Percentiles rank a stretch among this genome's conserved stretches.
Evolutionary conservation across 2,888 invertebrate genomes (phyloP).

Genomic region (Ophion ventricosus): DNA sequence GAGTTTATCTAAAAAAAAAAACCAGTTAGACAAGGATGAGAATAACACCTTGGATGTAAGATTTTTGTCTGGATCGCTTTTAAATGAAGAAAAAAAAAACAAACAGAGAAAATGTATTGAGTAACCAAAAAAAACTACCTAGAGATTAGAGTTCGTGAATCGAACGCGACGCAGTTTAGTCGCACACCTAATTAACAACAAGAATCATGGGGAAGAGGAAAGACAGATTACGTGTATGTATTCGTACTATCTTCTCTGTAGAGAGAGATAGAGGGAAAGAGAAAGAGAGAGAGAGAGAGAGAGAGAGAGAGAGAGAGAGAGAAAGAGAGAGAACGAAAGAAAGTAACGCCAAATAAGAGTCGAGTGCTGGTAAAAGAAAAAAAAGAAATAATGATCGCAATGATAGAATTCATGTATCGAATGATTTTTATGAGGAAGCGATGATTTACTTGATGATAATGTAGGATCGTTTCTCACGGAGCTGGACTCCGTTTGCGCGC

Average conservation of each 20-base stretch:
- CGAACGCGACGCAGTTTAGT: conserved; percentile 51
- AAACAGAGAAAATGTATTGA: not conserved
- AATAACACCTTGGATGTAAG: conserved; percentile 45
- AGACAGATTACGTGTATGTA: conserved; percentile 8
- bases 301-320: conserved; percentile 16
- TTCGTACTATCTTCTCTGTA: conserved; percentile 9
- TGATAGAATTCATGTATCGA: conserved; percentile 16
- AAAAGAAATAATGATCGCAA: not conserved
- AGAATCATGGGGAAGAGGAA: conserved; percentile 14
- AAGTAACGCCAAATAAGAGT: conserved; percentile 13
- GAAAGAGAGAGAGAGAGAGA: conserved; percentile 14
- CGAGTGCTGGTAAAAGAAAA: not conserved
- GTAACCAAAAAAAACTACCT: conserved; percentile 31
- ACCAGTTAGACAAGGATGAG: conserved; percentile 40
- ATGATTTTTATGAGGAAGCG: conserved; percentile 54
- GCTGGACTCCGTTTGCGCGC: conserved; percentile 64
- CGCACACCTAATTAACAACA: conserved; percentile 41
- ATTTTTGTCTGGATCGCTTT: conserved; percentile 53
- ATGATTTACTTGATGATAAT: conserved; percentile 51
- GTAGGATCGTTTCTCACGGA: conserved; percentile 47
- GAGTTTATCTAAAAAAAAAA: conserved; percentile 42
- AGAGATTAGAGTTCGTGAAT: conserved; percentile 53
- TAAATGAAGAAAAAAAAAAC: conserved; percentile 37
- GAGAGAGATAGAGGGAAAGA: conserved; percentile 19
- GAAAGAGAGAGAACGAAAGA: conserved; percentile 14